Base-by-base conservation (phyloP, 2,113 vertebrate genomes). In the Oncorhynchus gorbuscha region DNA sequence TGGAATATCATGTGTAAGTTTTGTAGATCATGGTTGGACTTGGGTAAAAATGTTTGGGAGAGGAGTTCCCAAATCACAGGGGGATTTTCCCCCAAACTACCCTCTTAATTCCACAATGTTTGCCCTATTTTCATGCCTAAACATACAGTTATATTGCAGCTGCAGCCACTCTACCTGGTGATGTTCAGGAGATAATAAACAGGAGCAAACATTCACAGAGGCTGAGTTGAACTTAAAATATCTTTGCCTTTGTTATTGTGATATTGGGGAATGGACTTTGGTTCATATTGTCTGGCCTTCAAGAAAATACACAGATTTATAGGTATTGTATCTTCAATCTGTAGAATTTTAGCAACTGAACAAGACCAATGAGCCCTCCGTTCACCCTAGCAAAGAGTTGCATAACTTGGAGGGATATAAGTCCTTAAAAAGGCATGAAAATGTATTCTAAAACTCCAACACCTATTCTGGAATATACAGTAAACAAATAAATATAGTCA, bases 401-500 rank as follows among this genome's bases (percentile, higher is more conserved):
- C 16, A 58, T 58, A 58, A 58, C 51, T 16, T 16, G 51, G 51
- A 58, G 18, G 51, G 22, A 61, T 14, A 61, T 22, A 20, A 7
- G 20, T 22, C 59, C 59, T n/a, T 61, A 12, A 30, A 73, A 32
- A 30, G 48, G 26, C 64, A 76, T 3, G 9, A 12, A 20, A 65
- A 48, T 58, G 58, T 79, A 67, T 67, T 61, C 66, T 70, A 70
- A 65, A 14, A 73, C 59, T 39, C 39, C 35, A 35, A 77, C 9
- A 51, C 71, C 61, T 67, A 24, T 35, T 26, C 51, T 83, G 85
- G 84, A 91, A 91, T 74, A 88, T 83, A 87, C 83, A 16, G 83
- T 79, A 79, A 89, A 88, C 87, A 87, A 81, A 91, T 80, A 85
- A 13, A 51, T 14, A 51, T 4, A 51, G 14, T 51, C 49, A 4